These are phyloP conservation scores for Plectus sambesii DNA, from an alignment of 1,140 invertebrate species.

Conservation along the genomic window DNA sequence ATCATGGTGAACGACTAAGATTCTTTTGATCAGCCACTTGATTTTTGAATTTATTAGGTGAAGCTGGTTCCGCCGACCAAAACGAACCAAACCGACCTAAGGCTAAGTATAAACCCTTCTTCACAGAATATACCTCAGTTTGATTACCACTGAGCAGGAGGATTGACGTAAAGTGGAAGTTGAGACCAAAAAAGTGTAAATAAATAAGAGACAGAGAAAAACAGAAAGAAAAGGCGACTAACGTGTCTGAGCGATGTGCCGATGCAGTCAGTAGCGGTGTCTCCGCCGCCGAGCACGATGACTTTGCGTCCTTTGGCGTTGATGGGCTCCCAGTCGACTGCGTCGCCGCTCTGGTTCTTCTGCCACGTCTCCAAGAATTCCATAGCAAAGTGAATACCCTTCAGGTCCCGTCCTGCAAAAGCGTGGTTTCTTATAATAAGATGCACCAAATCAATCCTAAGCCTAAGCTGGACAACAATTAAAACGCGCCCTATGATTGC, in stretches of 20 bases:
- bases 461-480: no score
- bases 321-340: slow-evolving; percentile 53
- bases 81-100: background rate
- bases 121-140: no score
- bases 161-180: background rate
- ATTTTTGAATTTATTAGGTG: background rate
- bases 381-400: slow-evolving; percentile 93
- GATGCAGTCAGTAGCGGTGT: slow-evolving; percentile 99
- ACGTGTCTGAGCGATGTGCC: slow-evolving; percentile 85
- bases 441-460: no score
- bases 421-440: no score
- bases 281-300: slow-evolving; percentile 91
- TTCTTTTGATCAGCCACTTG: no score
- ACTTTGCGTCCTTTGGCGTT: slow-evolving; percentile 86
- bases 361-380: slow-evolving; percentile 93
- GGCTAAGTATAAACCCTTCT: no score
- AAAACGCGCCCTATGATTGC: no score
- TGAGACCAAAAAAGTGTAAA: no score
- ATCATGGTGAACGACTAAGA: no score
- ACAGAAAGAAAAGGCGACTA: no score
- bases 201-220: no score
- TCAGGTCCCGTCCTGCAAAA: slow-evolving; percentile 65
- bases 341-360: slow-evolving; percentile 73
- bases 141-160: no score
- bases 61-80: background rate